Evolutionary conservation across 2,797 vertebrate genomes (phyloP).

Genomic region (Parambassis ranga): DNA sequence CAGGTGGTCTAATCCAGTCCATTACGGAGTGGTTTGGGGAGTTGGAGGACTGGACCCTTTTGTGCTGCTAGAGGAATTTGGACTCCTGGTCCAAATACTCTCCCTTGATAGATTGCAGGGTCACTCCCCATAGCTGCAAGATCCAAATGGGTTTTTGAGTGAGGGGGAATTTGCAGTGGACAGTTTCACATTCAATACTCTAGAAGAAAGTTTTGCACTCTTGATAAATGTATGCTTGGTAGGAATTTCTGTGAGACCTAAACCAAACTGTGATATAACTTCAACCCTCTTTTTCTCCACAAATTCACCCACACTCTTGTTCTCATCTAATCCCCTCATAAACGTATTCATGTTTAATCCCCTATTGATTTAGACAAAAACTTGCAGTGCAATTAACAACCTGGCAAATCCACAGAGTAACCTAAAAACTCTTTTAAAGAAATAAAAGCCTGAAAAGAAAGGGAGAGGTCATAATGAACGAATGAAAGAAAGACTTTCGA

Average conservation of each 20-base stretch:
- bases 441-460: conserved; percentile 43
- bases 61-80: conserved; percentile 44
- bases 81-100: conserved; percentile 37
- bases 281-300: conserved; percentile 6
- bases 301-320: conserved; percentile 13
- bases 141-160: background rate
- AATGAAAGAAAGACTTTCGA: conserved; percentile 39
- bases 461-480: conserved; percentile 39
- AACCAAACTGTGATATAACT: conserved; percentile 6
- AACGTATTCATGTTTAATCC: conserved; percentile 56
- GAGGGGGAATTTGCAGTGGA: background rate
- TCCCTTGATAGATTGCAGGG: conserved; percentile 14
- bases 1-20: conserved; percentile 70
- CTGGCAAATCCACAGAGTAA: conserved; percentile 44
- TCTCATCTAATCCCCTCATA: conserved; percentile 51
- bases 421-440: conserved; percentile 32
- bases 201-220: background rate
- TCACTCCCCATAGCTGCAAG: conserved; percentile 1
- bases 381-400: conserved; percentile 70
- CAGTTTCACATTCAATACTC: background rate
- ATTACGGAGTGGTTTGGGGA: conserved; percentile 36
- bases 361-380: conserved; percentile 64
- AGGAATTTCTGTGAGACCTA: conserved; percentile 2
- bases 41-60: conserved; percentile 17
- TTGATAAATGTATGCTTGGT: background rate